These are phyloP conservation scores for Nomia melanderi DNA, from an alignment of 1,140 invertebrate species.

Conservation along the genomic window DNA sequence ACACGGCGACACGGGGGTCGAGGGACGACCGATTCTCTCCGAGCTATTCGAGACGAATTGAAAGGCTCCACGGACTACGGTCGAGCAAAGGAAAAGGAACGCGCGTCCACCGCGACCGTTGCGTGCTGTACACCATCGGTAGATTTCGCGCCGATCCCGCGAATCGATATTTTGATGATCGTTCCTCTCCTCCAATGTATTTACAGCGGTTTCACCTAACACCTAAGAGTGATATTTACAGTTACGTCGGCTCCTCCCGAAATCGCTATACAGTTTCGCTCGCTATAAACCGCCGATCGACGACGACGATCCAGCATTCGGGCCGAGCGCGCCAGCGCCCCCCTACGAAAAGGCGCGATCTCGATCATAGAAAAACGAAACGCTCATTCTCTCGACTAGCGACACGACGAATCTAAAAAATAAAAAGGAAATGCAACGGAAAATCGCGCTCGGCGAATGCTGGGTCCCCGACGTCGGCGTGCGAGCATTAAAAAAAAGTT, in stretches of 20 bases:
- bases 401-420: slow-evolving; percentile 16
- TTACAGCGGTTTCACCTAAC: slow-evolving; percentile 71
- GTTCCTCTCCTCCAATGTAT: slow-evolving; percentile 56
- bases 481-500: slow-evolving; percentile 5
- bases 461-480: slow-evolving; percentile 26
- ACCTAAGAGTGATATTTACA: slow-evolving; percentile 75
- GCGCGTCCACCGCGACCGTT: slow-evolving; percentile 54
- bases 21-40: not conserved
- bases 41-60: slow-evolving; percentile 3
- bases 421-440: not conserved
- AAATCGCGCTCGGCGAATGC: not conserved
- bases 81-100: slow-evolving; percentile 21
- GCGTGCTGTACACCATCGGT: slow-evolving; percentile 55
- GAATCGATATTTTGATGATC: slow-evolving; percentile 41
- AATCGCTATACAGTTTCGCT: slow-evolving; percentile 59
- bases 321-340: slow-evolving; percentile 34
- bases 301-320: slow-evolving; percentile 29
- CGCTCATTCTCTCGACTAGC: not conserved
- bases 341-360: slow-evolving; percentile 6
- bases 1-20: too few relatives aligned
- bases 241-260: slow-evolving; percentile 45
- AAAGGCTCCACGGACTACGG: slow-evolving; percentile 16
- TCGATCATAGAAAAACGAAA: not conserved
- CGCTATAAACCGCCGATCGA: slow-evolving; percentile 41
- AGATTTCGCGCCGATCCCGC: slow-evolving; percentile 54